Conservation (phyloP, 2,888 invertebrate species). For the Leptopilina myrica region DNA sequence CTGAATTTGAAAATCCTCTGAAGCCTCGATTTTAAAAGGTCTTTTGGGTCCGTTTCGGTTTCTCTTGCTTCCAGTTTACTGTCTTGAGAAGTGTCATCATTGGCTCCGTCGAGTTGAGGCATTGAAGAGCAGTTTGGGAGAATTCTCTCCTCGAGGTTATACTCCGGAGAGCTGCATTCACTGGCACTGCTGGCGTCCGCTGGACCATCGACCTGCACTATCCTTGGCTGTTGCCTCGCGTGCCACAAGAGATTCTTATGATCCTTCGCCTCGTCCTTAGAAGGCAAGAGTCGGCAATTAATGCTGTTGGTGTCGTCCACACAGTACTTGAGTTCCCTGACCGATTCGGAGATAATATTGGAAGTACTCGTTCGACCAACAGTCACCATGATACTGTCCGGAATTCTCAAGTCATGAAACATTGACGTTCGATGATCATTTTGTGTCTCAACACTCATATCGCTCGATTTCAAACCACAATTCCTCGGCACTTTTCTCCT, state of each 20-base stretch:
- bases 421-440: constrained; percentile 67
- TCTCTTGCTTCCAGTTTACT: constrained; percentile 46
- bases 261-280: constrained; percentile 72
- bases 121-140: constrained; percentile 50
- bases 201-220: constrained; percentile 80
- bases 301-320: constrained; percentile 62
- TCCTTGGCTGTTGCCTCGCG: constrained; percentile 75
- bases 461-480: constrained; percentile 65
- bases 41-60: constrained; percentile 37
- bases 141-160: constrained; percentile 67
- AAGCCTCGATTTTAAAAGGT: background rate
- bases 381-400: constrained; percentile 77
- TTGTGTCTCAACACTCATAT: constrained; percentile 66
- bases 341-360: constrained; percentile 66
- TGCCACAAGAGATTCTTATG: constrained; percentile 75
- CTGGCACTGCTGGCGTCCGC: constrained; percentile 78
- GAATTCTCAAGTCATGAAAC: constrained; percentile 75
- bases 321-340: constrained; percentile 69
- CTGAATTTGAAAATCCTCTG: constrained; percentile 30
- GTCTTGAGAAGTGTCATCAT: constrained; percentile 57
- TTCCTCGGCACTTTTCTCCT: constrained; percentile 81
- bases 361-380: constrained; percentile 69
- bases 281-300: constrained; percentile 62
- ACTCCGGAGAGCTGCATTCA: constrained; percentile 76
- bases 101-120: constrained; percentile 60